These are phyloP conservation scores for Sanderia malayensis DNA, from an alignment of 30 jellyfish, hydroid and myxozoan genomes.

Conservation along the genomic window DNA sequence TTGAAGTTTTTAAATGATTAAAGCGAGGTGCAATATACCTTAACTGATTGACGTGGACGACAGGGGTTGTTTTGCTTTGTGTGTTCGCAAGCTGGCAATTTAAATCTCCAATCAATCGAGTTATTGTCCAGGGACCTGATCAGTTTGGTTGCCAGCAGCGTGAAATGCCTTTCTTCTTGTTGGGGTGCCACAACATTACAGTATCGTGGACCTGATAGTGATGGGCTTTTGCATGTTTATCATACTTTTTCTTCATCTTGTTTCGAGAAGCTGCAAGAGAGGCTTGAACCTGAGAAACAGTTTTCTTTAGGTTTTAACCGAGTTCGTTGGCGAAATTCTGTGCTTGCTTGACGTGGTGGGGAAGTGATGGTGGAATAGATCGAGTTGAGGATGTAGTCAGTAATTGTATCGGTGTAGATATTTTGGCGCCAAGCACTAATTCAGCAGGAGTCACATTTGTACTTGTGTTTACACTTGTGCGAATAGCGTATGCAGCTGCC, in stretches of 20 bases:
- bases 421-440: slow-evolving; percentile 22
- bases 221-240: background rate
- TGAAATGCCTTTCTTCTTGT: slow-evolving; percentile 25
- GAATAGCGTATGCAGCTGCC: slow-evolving; percentile 1
- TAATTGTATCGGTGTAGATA: background rate
- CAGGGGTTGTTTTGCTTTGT: slow-evolving; percentile 20
- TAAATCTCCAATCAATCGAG: slow-evolving; percentile 27
- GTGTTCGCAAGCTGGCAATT: slow-evolving; percentile 6
- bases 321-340: background rate
- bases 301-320: slow-evolving; percentile 8
- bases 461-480: background rate
- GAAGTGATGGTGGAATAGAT: background rate
- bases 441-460: slow-evolving; percentile 15
- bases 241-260: slow-evolving; percentile 8
- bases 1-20: background rate
- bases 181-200: slow-evolving; percentile 28
- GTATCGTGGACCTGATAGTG: slow-evolving; percentile 10
- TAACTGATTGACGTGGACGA: slow-evolving; percentile 3
- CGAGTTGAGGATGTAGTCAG: slow-evolving; percentile 5
- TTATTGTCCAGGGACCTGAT: slow-evolving; percentile 4
- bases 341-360: slow-evolving; percentile 9
- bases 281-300: slow-evolving; percentile 19
- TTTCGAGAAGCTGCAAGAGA: slow-evolving; percentile 26
- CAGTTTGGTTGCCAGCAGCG: slow-evolving; percentile 34
- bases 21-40: slow-evolving; percentile 10